Evolutionary conservation across 2,113 vertebrate genomes (phyloP).

Genomic region (Varanus komodoensis): DNA sequence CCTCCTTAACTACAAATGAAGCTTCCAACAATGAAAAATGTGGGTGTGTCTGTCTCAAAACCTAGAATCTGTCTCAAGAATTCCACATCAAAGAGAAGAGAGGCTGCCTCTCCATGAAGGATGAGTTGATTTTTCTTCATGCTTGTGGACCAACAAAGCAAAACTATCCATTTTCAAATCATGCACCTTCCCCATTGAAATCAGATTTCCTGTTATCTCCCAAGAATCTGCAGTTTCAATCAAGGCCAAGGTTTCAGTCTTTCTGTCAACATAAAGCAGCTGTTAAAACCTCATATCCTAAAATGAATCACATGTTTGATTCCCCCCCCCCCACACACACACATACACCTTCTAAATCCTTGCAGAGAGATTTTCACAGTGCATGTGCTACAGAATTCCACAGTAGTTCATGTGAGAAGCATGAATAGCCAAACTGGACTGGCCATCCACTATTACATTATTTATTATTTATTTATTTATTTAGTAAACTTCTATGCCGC

Average conservation of each 20-base stretch:
- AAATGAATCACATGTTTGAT: slow-evolving; percentile 69
- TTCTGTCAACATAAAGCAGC: slow-evolving; percentile 74
- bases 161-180: slow-evolving; percentile 62
- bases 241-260: slow-evolving; percentile 69
- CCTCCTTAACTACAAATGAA: background rate
- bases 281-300: slow-evolving; percentile 74
- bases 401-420: background rate
- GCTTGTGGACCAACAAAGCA: slow-evolving; percentile 52
- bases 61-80: background rate
- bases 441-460: slow-evolving; percentile 54
- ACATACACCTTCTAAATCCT: slow-evolving; percentile 59
- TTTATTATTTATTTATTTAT: no score
- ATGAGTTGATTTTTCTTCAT: slow-evolving; percentile 53
- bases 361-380: slow-evolving; percentile 66
- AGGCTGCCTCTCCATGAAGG: slow-evolving; percentile 37
- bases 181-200: slow-evolving; percentile 72
- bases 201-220: slow-evolving; percentile 63
- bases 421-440: slow-evolving; percentile 12
- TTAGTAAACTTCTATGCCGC: no score
- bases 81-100: background rate
- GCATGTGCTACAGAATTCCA: slow-evolving; percentile 63
- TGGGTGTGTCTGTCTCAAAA: background rate
- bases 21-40: background rate
- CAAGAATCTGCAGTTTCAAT: slow-evolving; percentile 72
- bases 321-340: no score